A percentile compares a stretch with the other conserved stretches of the same genome.
These are phyloP conservation scores for Conchocele bisecta DNA, from an alignment of 2,888 invertebrate genomes.

Conservation along the genomic window DNA sequence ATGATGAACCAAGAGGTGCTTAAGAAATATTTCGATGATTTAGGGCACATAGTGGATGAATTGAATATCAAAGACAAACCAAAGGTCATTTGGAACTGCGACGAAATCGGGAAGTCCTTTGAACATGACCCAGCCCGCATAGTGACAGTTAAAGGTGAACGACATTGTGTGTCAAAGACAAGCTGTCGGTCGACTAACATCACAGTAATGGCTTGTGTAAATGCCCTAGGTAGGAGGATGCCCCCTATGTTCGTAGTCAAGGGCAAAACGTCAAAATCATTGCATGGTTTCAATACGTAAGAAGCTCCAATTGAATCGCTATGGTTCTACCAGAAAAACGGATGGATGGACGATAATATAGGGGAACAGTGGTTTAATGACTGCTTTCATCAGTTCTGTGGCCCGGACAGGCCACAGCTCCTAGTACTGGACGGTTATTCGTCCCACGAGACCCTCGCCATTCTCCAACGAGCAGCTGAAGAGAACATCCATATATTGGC, in stretches of 20 bases:
- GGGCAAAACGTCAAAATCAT: conserved; percentile 49
- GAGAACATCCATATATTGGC: conserved; percentile 42
- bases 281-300: conserved; percentile 52
- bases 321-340: conserved; percentile 57
- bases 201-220: conserved; percentile 31
- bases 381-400: conserved; percentile 57
- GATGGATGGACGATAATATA: conserved; percentile 62
- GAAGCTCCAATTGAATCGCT: conserved; percentile 44
- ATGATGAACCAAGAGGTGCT: conserved; percentile 17
- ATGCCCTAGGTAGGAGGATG: conserved; percentile 25
- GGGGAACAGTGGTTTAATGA: conserved; percentile 60
- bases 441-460: conserved; percentile 56
- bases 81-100: conserved; percentile 21
- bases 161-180: conserved; percentile 25
- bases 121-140: conserved; percentile 16
- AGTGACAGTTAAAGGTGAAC: conserved; percentile 6
- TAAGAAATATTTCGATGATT: conserved; percentile 8
- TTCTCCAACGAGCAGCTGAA: conserved; percentile 52
- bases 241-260: conserved; percentile 56
- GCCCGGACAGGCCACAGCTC: conserved; percentile 59
- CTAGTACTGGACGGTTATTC: conserved; percentile 61
- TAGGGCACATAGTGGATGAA: background rate
- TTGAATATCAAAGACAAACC: background rate
- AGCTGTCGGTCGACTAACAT: conserved; percentile 16
- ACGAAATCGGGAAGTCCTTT: conserved; percentile 19